Conservation (phyloP, 1,140 invertebrate genomes). For the Dinothrombium tinctorium region DNA sequence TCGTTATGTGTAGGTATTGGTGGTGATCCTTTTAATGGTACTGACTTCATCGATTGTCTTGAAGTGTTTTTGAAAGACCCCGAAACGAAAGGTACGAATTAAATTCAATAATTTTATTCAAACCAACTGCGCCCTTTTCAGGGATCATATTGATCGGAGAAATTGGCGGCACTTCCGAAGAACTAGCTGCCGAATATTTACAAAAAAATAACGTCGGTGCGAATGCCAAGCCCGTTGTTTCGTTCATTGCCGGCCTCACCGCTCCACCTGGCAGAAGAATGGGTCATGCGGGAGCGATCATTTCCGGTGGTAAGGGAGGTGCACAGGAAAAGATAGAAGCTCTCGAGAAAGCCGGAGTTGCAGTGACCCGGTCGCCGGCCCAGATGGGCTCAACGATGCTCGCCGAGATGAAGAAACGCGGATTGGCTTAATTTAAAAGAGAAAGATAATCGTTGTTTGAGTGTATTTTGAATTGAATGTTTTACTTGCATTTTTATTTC, state of each 20-base stretch:
- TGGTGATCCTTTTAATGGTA: conserved; percentile 99
- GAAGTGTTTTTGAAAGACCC: conserved; percentile 87
- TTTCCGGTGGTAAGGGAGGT: conserved; percentile 92
- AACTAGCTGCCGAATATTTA: conserved; percentile 83
- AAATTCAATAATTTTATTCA: not conserved
- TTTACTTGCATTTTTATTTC: no score
- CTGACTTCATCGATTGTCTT: conserved; percentile 96
- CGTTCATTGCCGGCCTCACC: conserved; percentile 93
- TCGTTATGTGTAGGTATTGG: conserved; percentile 96
- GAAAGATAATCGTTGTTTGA: not conserved
- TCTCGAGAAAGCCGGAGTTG: conserved; percentile 69
- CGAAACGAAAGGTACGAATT: conserved; percentile 39
- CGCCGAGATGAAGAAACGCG: conserved; percentile 15
- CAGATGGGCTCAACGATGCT: conserved; percentile 69
- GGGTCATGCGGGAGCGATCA: conserved; percentile 98
- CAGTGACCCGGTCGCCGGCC: conserved; percentile 82
- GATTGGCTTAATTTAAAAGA: conserved; percentile 11
- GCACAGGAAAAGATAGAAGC: conserved; percentile 96
- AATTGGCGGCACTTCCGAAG: conserved; percentile 94
- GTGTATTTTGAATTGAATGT: no score
- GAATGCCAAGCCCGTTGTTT: conserved; percentile 88
- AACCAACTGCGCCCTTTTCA: conserved; percentile 12
- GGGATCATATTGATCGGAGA: conserved; percentile 98
- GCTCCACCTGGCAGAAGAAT: conserved; percentile 91
- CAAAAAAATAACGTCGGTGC: conserved; percentile 61